Evolutionary conservation across 2,888 invertebrate genomes (phyloP), one percentile per base, ranked within the genome.

Genomic region (Catocala sponsa): DNA sequence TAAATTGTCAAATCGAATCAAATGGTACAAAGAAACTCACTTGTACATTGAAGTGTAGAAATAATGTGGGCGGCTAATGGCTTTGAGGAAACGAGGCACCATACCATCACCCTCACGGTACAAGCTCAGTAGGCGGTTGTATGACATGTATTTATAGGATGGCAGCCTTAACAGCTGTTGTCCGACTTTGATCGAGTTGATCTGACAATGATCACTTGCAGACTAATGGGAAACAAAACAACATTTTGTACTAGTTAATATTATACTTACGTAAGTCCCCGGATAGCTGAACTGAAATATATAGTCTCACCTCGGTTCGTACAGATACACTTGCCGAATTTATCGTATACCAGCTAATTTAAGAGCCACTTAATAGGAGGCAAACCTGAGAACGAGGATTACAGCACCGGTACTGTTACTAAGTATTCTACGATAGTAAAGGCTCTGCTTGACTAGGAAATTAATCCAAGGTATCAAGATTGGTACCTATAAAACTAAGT

Each of bases 21-120:
- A 9, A 38, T 9, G 9, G 6, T 6, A 38, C 9, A 38, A 38
- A 38, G 13, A 32, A 7, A 83, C 91, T 91, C 76, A 94, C 93
- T 91, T 91, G 78, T 91, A 91, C 91, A 91, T 91, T 1, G 92
- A 91, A 0, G 91, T 90, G 77, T 91, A 92, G 76, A 91, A 91
- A 76, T 88, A 91, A 68, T 91, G 89, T 0, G 92, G 91, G 0
- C 90, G 85, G 56, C 83, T 86, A 68, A 90, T 85, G 6, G 91
- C 86, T 13, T 88, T 84, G 43, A 94, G 84, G 78, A 92, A 93
- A 0, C 90, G 78, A 0, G 93, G 85, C 57, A 93, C 91, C 83
- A 92, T 86, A 58, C 92, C 92, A 44, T 94, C 92, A 0, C 92
- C 91, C 71, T 92, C 88, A 5, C 92, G 86, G 78, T 89, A 93